Conservation (phyloP, 2,113 vertebrate species). For the Sigmodon hispidus region DNA sequence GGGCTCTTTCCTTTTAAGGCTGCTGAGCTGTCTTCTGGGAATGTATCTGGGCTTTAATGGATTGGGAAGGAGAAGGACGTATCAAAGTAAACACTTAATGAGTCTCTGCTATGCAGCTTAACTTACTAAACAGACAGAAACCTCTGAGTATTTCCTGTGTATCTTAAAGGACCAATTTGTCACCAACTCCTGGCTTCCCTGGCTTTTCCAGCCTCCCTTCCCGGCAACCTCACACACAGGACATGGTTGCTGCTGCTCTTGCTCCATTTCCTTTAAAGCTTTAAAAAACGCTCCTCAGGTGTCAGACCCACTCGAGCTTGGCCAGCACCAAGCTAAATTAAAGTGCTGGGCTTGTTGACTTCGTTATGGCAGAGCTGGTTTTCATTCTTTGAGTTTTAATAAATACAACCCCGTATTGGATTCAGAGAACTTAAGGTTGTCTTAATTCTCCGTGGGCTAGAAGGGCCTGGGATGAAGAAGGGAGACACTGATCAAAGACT, state of each 20-base stretch:
- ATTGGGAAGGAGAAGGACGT: constrained; percentile 60
- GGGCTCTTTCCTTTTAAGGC: constrained; percentile 31
- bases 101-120: constrained; percentile 67
- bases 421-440: constrained; percentile 32
- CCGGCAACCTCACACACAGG: background rate
- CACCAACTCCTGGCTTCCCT: background rate
- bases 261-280: background rate
- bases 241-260: background rate
- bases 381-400: constrained; percentile 63
- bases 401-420: constrained; percentile 17
- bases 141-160: constrained; percentile 75
- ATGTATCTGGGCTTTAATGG: constrained; percentile 30
- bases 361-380: constrained; percentile 9
- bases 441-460: background rate
- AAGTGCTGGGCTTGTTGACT: background rate
- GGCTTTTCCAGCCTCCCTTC: background rate
- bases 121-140: constrained; percentile 71
- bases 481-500: constrained; percentile 49
- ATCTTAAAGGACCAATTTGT: constrained; percentile 63
- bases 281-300: constrained; percentile 41
- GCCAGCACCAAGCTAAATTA: background rate
- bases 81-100: constrained; percentile 73
- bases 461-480: constrained; percentile 28
- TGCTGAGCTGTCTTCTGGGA: constrained; percentile 55
- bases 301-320: background rate